Evolutionary conservation across 1,140 invertebrate genomes (phyloP), one percentile per base, ranked within the genome.

Genomic region (Odontomachus brunneus): DNA sequence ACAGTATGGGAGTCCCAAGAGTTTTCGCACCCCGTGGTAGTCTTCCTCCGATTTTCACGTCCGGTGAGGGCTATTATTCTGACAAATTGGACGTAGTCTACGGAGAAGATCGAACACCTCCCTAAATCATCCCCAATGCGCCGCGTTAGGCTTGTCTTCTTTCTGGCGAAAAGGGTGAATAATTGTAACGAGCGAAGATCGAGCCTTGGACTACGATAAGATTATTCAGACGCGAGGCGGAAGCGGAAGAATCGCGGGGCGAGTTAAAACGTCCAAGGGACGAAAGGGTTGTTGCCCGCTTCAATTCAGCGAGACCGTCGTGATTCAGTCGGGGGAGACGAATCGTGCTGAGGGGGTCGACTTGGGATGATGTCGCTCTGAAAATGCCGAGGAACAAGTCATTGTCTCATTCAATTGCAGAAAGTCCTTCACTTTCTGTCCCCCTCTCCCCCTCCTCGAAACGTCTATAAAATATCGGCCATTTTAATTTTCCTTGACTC

Each of bases 181-280:
- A 91, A 92, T 92, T 92, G 89, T 91, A 92, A 91, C 89, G 82
- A 91, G 87, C 84, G 73, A 48, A 89, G 83, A 92, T 91, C 87
- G 74, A 67, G 76, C 17, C 55, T 11, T 48, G 75, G 49, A 49
- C 44, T 55, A 69, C 55, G 88, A 91, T 89, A 90, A 87, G 85
- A 88, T 44, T 5, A 90, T 90, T 89, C 84, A 72, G 88, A 90
- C 82, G 83, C 82, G 57, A 69, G 75, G 19, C 72, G 65, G 48
- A 85, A 62, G 53, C 69, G 22, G 59, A 69, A 78, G 75, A 78
- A 80, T 71, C 48, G n/a, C n/a, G 14, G n/a, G 15, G n/a, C 49
- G 19, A 22, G 4, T 12, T 29, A 48, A 63, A 71, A 29, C 17
- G 26, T 17, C 59, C 15, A 63, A 74, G 17, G 51, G 49, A 44